Evolutionary conservation across 1,140 invertebrate genomes (phyloP).

Genomic region (Oryctes rhinoceros): DNA sequence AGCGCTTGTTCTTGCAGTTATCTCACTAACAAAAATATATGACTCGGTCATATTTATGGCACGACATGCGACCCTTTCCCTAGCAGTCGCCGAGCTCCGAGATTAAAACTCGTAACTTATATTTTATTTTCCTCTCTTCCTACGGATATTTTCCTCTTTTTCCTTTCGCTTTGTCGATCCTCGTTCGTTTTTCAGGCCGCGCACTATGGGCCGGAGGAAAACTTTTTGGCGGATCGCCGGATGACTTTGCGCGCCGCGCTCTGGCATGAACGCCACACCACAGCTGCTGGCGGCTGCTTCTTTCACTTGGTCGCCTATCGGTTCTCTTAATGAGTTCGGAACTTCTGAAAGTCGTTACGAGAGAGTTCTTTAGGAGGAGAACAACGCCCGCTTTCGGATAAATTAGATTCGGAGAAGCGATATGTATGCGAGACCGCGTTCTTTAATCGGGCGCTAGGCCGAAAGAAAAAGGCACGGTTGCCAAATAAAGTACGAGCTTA

Average conservation of each 20-base stretch:
- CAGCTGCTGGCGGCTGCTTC: slow-evolving; percentile 20
- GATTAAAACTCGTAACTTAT: slow-evolving; percentile 58
- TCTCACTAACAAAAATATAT: slow-evolving; percentile 56
- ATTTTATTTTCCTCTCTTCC: slow-evolving; percentile 53
- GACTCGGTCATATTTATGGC: slow-evolving; percentile 54
- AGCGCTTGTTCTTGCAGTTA: slow-evolving; percentile 45
- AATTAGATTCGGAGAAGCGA: slow-evolving; percentile 34
- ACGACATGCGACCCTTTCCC: slow-evolving; percentile 53
- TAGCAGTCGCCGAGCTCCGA: slow-evolving; percentile 47
- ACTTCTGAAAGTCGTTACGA: slow-evolving; percentile 50
- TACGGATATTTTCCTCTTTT: slow-evolving; percentile 18
- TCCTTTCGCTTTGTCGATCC: background rate
- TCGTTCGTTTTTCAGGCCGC: slow-evolving; percentile 8
- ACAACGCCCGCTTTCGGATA: slow-evolving; percentile 25
- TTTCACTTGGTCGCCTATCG: slow-evolving; percentile 50
- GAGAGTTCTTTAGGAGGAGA: slow-evolving; percentile 43
- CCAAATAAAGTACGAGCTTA: slow-evolving; percentile 2
- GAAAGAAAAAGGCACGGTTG: background rate
- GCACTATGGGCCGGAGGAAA: slow-evolving; percentile 32
- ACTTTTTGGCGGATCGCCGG: slow-evolving; percentile 47
- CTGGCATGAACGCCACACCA: background rate
- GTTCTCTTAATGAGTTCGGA: slow-evolving; percentile 51
- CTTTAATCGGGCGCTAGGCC: background rate
- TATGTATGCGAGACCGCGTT: slow-evolving; percentile 28
- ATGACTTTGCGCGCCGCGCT: background rate